Conservation (phyloP, 2,113 vertebrate genomes). For the Vulpes lagopus region DNA sequence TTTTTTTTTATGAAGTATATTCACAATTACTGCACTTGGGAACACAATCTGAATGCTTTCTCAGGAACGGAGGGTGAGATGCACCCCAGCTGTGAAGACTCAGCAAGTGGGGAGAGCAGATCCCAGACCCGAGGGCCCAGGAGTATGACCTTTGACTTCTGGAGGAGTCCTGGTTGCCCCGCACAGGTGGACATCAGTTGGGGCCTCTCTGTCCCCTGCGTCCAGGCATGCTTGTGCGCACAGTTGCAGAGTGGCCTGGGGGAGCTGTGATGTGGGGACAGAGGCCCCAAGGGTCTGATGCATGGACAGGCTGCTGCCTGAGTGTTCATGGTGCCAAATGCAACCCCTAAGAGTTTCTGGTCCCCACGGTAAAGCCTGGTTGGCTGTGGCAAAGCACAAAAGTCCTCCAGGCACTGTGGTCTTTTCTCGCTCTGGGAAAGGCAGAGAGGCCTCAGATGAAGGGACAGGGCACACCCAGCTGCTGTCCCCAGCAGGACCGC, state of each 20-base stretch:
- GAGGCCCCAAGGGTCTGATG: background rate
- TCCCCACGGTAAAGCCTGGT: background rate
- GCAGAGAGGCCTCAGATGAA: constrained; percentile 41
- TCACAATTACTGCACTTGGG: background rate
- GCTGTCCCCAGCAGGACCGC: constrained; percentile 9
- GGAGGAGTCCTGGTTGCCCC: background rate
- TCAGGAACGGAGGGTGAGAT: accelerated
- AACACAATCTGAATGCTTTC: background rate
- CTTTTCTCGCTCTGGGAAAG: constrained; percentile 53
- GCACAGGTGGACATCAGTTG: accelerated
- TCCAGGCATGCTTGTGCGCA: accelerated
- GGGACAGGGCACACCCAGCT: background rate
- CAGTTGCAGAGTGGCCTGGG: accelerated
- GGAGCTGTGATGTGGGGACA: background rate
- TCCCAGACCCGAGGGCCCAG: accelerated
- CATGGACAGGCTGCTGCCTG: background rate
- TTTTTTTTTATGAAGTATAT: background rate
- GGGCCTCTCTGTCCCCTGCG: accelerated
- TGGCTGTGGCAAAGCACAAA: constrained; percentile 23
- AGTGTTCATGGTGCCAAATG: background rate
- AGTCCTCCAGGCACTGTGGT: constrained; percentile 1
- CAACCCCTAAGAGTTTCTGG: background rate
- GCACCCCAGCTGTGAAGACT: accelerated
- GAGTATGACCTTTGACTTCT: too few relatives aligned
- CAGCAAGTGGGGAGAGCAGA: background rate